Evolutionary conservation across 2,888 invertebrate species (phyloP).

Genomic region (Campoplex capitator): DNA sequence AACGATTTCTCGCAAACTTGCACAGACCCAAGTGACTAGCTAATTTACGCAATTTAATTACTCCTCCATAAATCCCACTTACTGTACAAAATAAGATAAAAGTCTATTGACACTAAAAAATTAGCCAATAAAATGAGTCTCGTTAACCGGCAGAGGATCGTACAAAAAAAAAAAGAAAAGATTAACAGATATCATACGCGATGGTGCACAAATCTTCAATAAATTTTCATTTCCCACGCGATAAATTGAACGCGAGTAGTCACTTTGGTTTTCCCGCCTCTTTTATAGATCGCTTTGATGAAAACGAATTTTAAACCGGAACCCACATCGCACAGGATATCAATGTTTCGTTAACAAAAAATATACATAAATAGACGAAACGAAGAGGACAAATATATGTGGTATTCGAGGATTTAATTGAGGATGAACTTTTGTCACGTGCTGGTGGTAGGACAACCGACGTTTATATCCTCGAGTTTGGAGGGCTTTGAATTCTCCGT

Average conservation of each 20-base stretch:
- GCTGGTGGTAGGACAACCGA: slow-evolving; percentile 23
- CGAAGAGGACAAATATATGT: background rate
- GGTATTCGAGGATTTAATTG: slow-evolving; percentile 1
- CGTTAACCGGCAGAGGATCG: background rate
- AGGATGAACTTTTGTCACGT: slow-evolving; percentile 20
- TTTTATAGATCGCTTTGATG: background rate
- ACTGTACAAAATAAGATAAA: background rate
- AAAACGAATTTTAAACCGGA: background rate
- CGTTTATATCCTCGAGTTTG: slow-evolving; percentile 25
- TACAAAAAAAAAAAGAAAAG: background rate
- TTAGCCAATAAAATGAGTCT: background rate
- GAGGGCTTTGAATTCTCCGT: slow-evolving; percentile 37
- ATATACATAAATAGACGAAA: background rate
- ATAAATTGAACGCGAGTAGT: background rate
- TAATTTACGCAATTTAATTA: background rate
- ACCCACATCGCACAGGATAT: background rate
- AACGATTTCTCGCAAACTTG: slow-evolving; percentile 31
- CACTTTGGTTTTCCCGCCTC: background rate
- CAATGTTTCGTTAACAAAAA: background rate
- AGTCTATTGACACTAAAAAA: slow-evolving; percentile 1
- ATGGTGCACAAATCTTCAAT: background rate
- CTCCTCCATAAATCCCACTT: background rate
- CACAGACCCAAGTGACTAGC: slow-evolving; percentile 22
- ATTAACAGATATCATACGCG: background rate
- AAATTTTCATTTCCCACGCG: background rate